Base-by-base conservation (phyloP, 2,797 vertebrate genomes). In the Helostoma temminkii region DNA sequence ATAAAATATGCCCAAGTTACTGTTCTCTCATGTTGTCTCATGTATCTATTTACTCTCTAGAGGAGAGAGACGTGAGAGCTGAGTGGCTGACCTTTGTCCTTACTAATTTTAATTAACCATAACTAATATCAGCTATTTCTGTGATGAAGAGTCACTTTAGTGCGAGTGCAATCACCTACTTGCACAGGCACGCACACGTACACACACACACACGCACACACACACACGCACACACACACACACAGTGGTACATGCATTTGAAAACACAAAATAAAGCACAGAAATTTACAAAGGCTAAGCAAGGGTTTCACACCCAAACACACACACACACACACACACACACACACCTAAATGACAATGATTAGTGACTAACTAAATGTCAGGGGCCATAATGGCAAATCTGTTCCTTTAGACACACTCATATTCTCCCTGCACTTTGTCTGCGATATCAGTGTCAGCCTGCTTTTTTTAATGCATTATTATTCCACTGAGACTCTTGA, bases 41-140 rank as follows among this genome's bases (percentile, higher is more conserved):
- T 55, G 57, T 25, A 54, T 80, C 69, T 71, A 55, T 66, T 80
- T 72, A 81, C 80, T 81, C 86, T 85, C 78, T 8, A 70, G 80
- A 83, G 86, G 76, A 80, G 63, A 77, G 60, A 84, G 74, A 83
- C 16, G 49, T 42, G 62, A 75, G 64, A 61, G 79, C 76, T 75
- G 84, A 90, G 81, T 52, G 71, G 80, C 73, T 89, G 90, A 93
- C 90, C 90, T 92, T 90, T 88, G 82, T 75, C 90, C 89, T 90
- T 72, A 56, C 77, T 89, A 78, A 26, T 90, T 92, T 91, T 91
- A 93, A 93, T 93, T 91, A 92, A 89, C 75, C 66, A 70, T 25
- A 42, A 84, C 84, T 91, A 90, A 93, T 88, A 88, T 84, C 81
- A 69, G 81, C 80, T 58, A 84, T 88, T 88, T 91, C 85, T 43